Conservation (phyloP, 2,888 invertebrate species). For the Gisinianus flammeolus region DNA sequence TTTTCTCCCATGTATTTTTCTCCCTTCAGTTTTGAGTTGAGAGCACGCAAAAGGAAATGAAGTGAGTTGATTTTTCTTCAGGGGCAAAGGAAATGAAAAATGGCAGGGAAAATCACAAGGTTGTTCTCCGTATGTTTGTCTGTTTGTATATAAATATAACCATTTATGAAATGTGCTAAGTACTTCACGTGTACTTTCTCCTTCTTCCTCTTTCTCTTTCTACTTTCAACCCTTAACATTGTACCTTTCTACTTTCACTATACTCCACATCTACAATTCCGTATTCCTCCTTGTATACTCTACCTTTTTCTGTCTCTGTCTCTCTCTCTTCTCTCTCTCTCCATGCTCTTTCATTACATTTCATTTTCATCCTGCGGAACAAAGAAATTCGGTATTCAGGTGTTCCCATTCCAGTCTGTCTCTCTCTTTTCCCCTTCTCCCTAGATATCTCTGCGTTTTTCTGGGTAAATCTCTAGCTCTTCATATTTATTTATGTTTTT, state of each 20-base stretch:
- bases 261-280: background rate
- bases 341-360: background rate
- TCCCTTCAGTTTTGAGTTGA: too few relatives aligned
- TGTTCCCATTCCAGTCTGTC: too few relatives aligned
- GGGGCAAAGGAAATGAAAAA: conserved; percentile 3
- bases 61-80: background rate
- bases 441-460: too few relatives aligned
- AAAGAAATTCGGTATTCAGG: too few relatives aligned
- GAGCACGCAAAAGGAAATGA: background rate
- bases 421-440: background rate
- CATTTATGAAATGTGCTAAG: too few relatives aligned
- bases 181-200: background rate
- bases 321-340: background rate
- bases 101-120: conserved; percentile 10
- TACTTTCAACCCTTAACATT: too few relatives aligned
- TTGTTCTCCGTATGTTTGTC: background rate
- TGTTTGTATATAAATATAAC: background rate
- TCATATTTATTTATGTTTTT: too few relatives aligned
- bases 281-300: background rate
- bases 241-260: too few relatives aligned
- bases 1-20: too few relatives aligned
- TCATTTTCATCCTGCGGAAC: too few relatives aligned
- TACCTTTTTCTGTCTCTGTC: background rate
- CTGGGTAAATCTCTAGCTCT: too few relatives aligned
- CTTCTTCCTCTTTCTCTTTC: background rate